phyloP scores from a whole-genome alignment of 1,140 invertebrate species.

The Nylanderia fulva region DNA sequence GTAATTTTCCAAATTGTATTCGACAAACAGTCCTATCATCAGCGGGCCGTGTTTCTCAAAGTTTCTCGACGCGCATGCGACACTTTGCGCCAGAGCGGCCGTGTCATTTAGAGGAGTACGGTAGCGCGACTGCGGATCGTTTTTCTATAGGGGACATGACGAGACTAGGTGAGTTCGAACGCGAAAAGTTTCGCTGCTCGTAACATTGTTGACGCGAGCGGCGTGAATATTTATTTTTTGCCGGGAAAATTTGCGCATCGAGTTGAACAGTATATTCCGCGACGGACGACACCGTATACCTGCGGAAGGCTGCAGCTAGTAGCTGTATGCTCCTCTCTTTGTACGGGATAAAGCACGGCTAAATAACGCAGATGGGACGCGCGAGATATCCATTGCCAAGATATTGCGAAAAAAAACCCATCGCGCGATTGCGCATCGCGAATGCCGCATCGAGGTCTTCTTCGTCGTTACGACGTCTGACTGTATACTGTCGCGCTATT shows the following conservation, averaged over 20 bases:
- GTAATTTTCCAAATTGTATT: slow-evolving; percentile 53
- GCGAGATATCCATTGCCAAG: slow-evolving; percentile 49
- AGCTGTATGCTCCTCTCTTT: not conserved
- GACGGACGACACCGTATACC: not conserved
- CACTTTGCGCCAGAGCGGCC: slow-evolving; percentile 29
- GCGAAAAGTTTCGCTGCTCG: slow-evolving; percentile 55
- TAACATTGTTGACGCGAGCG: slow-evolving; percentile 39
- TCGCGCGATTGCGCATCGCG: slow-evolving; percentile 24
- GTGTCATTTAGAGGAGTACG: slow-evolving; percentile 27
- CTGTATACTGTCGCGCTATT: slow-evolving; percentile 14
- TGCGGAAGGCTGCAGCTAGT: slow-evolving; percentile 26
- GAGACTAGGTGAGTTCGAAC: slow-evolving; percentile 31
- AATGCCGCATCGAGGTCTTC: not conserved
- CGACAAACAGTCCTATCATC: slow-evolving; percentile 41
- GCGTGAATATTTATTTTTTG: slow-evolving; percentile 63
- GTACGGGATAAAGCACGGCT: not conserved
- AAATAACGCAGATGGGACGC: slow-evolving; percentile 58
- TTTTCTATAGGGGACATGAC: slow-evolving; percentile 49
- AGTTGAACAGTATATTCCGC: slow-evolving; percentile 51
- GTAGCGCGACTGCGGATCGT: slow-evolving; percentile 37
- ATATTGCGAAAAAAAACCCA: slow-evolving; percentile 30
- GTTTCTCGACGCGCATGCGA: slow-evolving; percentile 41
- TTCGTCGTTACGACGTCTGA: slow-evolving; percentile 17
- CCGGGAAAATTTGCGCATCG: slow-evolving; percentile 33
- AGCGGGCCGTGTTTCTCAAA: slow-evolving; percentile 51